Evolutionary conservation across 2,888 invertebrate genomes (phyloP), one percentile per base, ranked within the genome.

Genomic region (Andrena chrysosceles): DNA sequence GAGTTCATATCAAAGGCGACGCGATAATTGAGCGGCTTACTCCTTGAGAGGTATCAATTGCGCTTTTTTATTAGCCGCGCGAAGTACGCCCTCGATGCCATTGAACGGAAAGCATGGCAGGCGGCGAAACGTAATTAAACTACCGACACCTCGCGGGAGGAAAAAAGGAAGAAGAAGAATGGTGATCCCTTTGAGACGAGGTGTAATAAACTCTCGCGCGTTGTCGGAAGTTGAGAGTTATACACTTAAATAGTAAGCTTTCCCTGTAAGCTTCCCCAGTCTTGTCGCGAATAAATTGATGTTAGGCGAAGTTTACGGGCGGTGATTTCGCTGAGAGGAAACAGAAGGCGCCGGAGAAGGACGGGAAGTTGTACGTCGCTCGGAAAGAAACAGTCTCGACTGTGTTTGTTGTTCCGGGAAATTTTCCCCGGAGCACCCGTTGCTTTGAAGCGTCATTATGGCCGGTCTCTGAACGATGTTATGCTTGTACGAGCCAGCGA

Each of bases 1-100:
- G 93, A 94, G 79, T 77, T 8, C 33, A 49, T 64, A 42, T 68
- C 59, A 74, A 68, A 73, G 20, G n/a, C 35, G 31, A 13, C 35
- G 35, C 52, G 75, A 77, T 77, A 59, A 77, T 74, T 59, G 56
- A 35, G 29, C 20, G 7, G 56, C 26, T 64, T 49, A 26, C 42
- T 16, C 0, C 2, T 49, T 8, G 23, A 49, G 29, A 77, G 48
- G 48, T 64, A 70, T 64, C 76, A 48, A 75, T 67, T 23, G 35
- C 76, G 10, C 49, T 60, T 72, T 42, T 64, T 59, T 59, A 31
- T 75, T n/a, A 2, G 20, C 0, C 20, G n/a, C 7, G 20, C 42
- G 2, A 29, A 71, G 35, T 48, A 52, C 49, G 49, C 49, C 20
- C 33, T n/a, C 23, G 20, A 31, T 52, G 26, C 60, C 56, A 0